Evolutionary conservation across 2,888 invertebrate genomes (phyloP), one percentile per base, ranked within the genome.

Genomic region (Tenthredo livida): DNA sequence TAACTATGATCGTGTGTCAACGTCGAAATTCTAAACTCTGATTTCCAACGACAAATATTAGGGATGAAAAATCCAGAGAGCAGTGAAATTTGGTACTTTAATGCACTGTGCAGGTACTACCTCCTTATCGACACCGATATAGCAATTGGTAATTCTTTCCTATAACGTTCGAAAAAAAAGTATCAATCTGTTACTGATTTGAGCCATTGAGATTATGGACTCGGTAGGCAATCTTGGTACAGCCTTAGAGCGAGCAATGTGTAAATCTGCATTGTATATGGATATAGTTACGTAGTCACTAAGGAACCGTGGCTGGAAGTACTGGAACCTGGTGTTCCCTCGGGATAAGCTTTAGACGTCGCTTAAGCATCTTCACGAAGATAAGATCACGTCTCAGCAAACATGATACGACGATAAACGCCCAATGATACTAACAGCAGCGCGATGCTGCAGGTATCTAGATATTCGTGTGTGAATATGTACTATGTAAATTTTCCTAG

Each of bases 351-450:
- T 80, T 37, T 33, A 61, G 37, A 80, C 25, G 80, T 37, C 37
- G 61, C 50, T 50, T 54, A 54, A 80, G 80, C 61, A 80, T 80
- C 37, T 58, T 65, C 47, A 50, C 61, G 25, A 37, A 40, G 80
- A 80, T 80, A 80, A 80, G 80, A 80, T 80, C 80, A 80, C 80
- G 80, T 80, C 80, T 58, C 61, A 33, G 61, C 58, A 43, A 80
- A 65, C 61, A 65, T 25, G 40, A 80, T 43, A 80, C 37, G 54
- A 43, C 72, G 72, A 37, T 80, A 80, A 61, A 80, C 65, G 61
- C 65, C 65, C 61, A 61, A 61, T 61, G 40, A 61, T 61, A 54
- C 43, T 73, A 73, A 73, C 73, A 37, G 73, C 25, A 43, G 12
- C 43, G 25, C 43, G 77, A 7, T 77, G 50, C 50, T 17, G 54